phyloP scores from a whole-genome alignment of 2,888 invertebrate genomes.

The Bembecia ichneumoniformis region DNA sequence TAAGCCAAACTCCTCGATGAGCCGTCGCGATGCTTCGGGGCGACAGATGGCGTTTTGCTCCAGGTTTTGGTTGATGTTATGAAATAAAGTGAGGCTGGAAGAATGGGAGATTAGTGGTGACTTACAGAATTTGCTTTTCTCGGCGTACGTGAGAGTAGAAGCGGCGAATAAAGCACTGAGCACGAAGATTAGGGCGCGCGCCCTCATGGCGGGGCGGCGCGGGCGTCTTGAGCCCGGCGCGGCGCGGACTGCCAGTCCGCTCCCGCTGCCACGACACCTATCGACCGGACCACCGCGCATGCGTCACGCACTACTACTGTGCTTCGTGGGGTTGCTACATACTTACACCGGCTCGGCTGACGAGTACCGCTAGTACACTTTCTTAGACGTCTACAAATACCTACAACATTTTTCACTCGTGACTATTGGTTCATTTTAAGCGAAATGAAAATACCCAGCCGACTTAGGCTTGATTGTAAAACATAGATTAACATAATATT shows the following conservation, averaged over 20 bases:
- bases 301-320: conserved; percentile 25
- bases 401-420: no score
- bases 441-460: no score
- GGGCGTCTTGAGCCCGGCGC: conserved; percentile 36
- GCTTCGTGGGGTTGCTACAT: not conserved
- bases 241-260: conserved; percentile 19
- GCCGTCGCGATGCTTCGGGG: no score
- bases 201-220: conserved; percentile 37
- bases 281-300: conserved; percentile 23
- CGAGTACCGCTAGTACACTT: no score
- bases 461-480: no score
- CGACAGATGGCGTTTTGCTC: no score
- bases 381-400: no score
- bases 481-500: no score
- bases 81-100: not conserved
- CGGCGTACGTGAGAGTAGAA: conserved; percentile 42
- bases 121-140: conserved; percentile 73
- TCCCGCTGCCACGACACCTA: conserved; percentile 14
- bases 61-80: no score
- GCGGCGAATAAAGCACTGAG: conserved; percentile 43
- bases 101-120: conserved; percentile 13
- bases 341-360: no score
- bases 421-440: no score
- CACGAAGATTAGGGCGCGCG: conserved; percentile 49
- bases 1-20: not conserved